Base-by-base conservation (phyloP, 2,888 invertebrate species). In the Labia minor region DNA sequence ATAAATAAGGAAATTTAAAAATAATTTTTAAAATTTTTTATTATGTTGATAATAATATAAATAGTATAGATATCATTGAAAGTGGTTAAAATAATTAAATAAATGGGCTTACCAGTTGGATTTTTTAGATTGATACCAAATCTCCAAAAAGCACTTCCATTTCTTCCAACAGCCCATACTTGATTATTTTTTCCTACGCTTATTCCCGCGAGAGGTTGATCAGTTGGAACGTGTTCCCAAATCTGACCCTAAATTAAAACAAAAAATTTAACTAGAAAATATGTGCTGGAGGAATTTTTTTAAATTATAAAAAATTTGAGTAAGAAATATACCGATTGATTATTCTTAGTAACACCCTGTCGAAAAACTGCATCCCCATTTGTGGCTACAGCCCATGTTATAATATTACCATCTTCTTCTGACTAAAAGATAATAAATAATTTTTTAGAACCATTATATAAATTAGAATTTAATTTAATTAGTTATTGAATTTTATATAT, bases 291-390 rank as follows among this genome's bases (percentile, higher is more conserved):
- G 18, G 11, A 64, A 20, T 37, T 66, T 49, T 61, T 1, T 62
- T 19, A 61, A 20, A 63, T 26, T 37, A 18, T 16, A n/a, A n/a
- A 49, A 49, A 14, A 49, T 16, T 49, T 8, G 3, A 49, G 3
- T n/a, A 33, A n/a, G 66, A 73, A 74, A 74, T 80, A 80, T 77
- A 92, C 93, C 76, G 85, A 81, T 10, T 91, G 89, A 75, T 86
- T 86, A 1, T 84, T 77, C 71, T 82, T 79, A 1, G 89, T 86
- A 1, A 94, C 92, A 37, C 90, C 92, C 69, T 85, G 83, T 65
- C 95, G 81, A 72, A 88, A 87, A 69, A 95, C 84, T 10, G 90
- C 92, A 77, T 94, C 93, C 3, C 95, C 95, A 72, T 89, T 90
- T 11, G 87, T 80, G 61, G 93, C 91, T 20, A 95, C 82, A 0